Evolutionary conservation across 2,888 invertebrate genomes (phyloP), one percentile per base, ranked within the genome.

Genomic region (Calameuta pallipes): DNA sequence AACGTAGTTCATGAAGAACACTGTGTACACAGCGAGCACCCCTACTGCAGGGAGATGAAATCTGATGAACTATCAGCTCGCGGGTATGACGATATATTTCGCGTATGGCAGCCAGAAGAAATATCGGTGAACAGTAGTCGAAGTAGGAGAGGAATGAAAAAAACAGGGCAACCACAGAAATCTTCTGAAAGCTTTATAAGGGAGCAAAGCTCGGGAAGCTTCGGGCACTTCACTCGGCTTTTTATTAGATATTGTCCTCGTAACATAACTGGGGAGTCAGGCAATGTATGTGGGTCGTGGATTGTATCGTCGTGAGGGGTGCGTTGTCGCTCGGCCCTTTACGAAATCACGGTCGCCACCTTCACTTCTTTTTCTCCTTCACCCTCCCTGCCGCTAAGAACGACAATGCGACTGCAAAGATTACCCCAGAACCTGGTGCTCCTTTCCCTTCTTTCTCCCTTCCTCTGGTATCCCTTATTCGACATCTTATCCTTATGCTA

Each of bases 191-290:
- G 81, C 83, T 85, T 83, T 81, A 81, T 80, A 83, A 76, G 71
- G 56, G 69, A 33, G 75, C 78, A 76, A 77, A 82, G 74, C 80
- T 79, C 74, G 35, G 33, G 79, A 37, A 80, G 76, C 82, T 81
- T 76, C 75, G 71, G 77, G 83, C 82, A 84, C 84, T 85, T 85
- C 81, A 76, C 78, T 80, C 79, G 79, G 82, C 81, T 82, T 88
- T 87, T 87, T 89, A 89, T 89, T 88, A 88, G 87, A 87, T 87
- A 88, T 88, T 87, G 84, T 87, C 83, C 82, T 82, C 84, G 83
- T 86, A 87, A 87, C 85, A 84, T 83, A 84, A 87, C 83, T 79
- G 78, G 71, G 80, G 80, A 80, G 56, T 56, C 75, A 78, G 80
- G 80, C 80, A 76, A 79, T 79, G 80, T 82, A 80, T 81, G 82